Base-by-base conservation (phyloP, 2,797 vertebrate species). In the Hydrophis major region DNA sequence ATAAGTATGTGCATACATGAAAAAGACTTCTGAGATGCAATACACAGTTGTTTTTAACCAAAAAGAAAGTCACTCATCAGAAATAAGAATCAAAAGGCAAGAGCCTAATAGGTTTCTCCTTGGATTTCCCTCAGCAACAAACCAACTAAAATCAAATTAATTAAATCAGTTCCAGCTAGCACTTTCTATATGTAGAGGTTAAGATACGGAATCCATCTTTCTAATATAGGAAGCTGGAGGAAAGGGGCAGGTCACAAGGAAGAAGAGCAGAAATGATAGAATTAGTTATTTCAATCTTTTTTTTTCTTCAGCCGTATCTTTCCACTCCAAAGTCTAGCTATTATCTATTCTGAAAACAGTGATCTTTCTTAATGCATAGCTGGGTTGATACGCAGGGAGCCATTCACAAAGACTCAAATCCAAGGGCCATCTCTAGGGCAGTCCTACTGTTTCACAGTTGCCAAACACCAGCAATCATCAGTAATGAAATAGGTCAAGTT, bases 1-100 rank as follows among this genome's bases (percentile, higher is more conserved):
- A 42, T 78, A 78, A 10, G 20, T 78, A 10, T 78, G 37, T 78
- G 18, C 37, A 20, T 47, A 11, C 47, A 5, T 83, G 37, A 90
- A 12, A 53, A 61, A 92, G 8, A 90, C 61, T 88, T 37, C 90
- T 66, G 91, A 47, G 87, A 90, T 66, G 78, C 57, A 94, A 2
- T 90, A 92, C 92, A 74, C 57, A 74, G 7, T 0, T 56, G 89
- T 12, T 87, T 94, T 86, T 1, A 89, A 91, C 56, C 13, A n/a
- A 11, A 53, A 83, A 78, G 92, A 95, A 32, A 61, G 27, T 4
- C 47, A 25, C 91, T 93, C 53, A 89, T 90, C 93, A 93, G 92
- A 92, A 94, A 18, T 1, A 91, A n/a, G 59, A 50, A 50, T 90
- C 32, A 83, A 57, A 86, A 22, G n/a, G 92, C 42, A 55, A 50